Conservation (phyloP, 2,113 vertebrate species). For the Cathartes aura region DNA sequence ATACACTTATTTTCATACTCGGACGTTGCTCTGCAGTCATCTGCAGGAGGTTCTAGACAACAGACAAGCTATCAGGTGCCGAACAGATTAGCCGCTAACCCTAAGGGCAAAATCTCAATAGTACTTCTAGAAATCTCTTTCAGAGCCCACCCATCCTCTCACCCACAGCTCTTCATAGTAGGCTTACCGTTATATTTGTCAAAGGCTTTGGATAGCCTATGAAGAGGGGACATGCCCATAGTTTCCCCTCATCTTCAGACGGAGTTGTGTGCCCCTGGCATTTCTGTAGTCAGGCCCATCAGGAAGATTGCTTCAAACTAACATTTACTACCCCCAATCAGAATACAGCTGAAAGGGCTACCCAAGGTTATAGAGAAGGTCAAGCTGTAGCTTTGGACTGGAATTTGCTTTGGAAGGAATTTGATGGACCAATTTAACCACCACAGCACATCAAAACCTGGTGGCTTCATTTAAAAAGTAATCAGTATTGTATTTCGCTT, state of each 20-base stretch:
- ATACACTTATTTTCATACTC: background rate
- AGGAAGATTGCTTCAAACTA: constrained; percentile 7
- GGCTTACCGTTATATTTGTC: background rate
- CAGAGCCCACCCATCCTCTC: background rate
- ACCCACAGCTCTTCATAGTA: background rate
- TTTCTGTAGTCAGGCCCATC: constrained; percentile 7
- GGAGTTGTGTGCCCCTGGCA: background rate
- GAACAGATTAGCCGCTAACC: background rate
- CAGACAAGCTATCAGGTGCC: background rate
- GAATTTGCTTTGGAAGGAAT: constrained; percentile 58
- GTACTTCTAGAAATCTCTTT: background rate
- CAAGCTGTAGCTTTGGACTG: constrained; percentile 29
- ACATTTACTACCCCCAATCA: constrained; percentile 3
- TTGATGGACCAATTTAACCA: constrained; percentile 54
- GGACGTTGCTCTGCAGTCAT: background rate
- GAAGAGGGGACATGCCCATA: background rate
- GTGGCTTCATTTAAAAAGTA: constrained; percentile 72
- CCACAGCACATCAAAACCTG: constrained; percentile 56
- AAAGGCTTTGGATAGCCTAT: background rate
- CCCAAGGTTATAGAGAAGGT: constrained; percentile 53
- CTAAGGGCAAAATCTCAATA: background rate
- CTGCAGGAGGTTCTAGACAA: background rate
- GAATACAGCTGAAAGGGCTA: constrained; percentile 39
- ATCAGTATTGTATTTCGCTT: constrained; percentile 62
- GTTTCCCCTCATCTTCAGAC: background rate